Percentiles rank a stretch among this genome's conserved stretches.
Evolutionary conservation across 2,797 vertebrate species (phyloP).

Genomic region (Crypturellus tataupa): DNA sequence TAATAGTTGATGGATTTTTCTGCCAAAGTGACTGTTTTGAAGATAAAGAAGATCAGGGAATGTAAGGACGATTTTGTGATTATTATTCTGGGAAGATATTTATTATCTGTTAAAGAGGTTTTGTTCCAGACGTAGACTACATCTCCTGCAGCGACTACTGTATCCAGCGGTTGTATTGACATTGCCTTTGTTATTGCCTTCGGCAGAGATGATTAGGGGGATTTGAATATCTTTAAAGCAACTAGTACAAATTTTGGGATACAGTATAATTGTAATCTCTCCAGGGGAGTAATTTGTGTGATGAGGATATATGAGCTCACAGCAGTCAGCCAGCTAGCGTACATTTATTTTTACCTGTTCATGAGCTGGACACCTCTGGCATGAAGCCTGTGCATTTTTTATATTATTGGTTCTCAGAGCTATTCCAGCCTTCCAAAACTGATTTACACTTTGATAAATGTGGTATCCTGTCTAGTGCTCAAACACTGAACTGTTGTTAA

Average conservation of each 20-base stretch:
- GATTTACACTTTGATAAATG: conserved; percentile 18
- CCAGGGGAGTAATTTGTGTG: background rate
- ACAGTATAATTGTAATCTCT: background rate
- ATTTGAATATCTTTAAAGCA: background rate
- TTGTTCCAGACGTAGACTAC: background rate
- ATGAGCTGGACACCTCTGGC: background rate
- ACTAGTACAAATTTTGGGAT: background rate
- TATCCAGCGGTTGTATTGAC: background rate
- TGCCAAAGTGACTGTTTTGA: background rate
- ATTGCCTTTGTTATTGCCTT: background rate
- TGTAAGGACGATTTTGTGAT: background rate
- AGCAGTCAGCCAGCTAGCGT: background rate
- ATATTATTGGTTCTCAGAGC: background rate
- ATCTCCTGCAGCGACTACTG: background rate
- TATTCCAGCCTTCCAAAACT: background rate
- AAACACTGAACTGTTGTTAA: conserved; percentile 3
- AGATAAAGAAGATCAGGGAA: background rate
- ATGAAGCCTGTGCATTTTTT: background rate
- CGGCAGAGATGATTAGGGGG: background rate
- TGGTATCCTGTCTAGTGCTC: background rate
- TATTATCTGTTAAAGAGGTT: background rate
- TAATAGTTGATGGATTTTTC: background rate
- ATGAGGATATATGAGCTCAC: background rate
- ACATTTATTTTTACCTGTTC: background rate
- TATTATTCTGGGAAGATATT: background rate